A percentile compares a stretch with the other conserved stretches of the same genome.
phyloP scores from a whole-genome alignment of 2,888 invertebrate genomes.

The Andricus curvator region DNA sequence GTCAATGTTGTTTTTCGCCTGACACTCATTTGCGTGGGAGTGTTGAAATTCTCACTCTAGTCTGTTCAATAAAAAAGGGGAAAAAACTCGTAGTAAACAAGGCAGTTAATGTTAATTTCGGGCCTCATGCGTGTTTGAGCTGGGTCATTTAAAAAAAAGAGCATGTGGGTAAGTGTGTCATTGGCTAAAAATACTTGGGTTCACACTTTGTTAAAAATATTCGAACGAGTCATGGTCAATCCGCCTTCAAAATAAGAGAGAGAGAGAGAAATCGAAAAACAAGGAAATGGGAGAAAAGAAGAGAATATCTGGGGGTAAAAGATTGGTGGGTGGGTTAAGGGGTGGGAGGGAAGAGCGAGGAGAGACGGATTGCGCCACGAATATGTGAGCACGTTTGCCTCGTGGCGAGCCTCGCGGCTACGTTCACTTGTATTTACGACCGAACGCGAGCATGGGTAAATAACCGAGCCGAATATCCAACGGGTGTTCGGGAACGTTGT shows the following conservation, averaged over 20 bases:
- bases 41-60: not conserved
- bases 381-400: conserved; percentile 50
- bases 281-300: not conserved
- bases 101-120: conserved; percentile 1
- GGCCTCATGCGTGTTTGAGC: not conserved
- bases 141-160: conserved; percentile 43
- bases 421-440: conserved; percentile 38
- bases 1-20: not conserved
- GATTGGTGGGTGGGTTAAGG: not conserved
- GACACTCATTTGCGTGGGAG: not conserved
- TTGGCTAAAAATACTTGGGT: conserved; percentile 57
- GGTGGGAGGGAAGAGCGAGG: conserved; percentile 22
- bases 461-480: conserved; percentile 36
- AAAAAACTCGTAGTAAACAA: not conserved
- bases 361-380: conserved; percentile 24
- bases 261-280: not conserved
- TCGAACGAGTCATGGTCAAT: conserved; percentile 40
- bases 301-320: conserved; percentile 17
- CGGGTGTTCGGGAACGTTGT: conserved; percentile 36
- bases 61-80: not conserved
- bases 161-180: conserved; percentile 59
- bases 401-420: conserved; percentile 50
- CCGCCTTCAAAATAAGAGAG: not conserved
- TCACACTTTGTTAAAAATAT: conserved; percentile 54
- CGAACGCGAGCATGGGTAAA: conserved; percentile 32